A percentile compares a stretch with the other conserved stretches of the same genome.
Conservation (phyloP, 30 jellyfish, hydroid and myxozoan species). For the Hydra vulgaris region DNA sequence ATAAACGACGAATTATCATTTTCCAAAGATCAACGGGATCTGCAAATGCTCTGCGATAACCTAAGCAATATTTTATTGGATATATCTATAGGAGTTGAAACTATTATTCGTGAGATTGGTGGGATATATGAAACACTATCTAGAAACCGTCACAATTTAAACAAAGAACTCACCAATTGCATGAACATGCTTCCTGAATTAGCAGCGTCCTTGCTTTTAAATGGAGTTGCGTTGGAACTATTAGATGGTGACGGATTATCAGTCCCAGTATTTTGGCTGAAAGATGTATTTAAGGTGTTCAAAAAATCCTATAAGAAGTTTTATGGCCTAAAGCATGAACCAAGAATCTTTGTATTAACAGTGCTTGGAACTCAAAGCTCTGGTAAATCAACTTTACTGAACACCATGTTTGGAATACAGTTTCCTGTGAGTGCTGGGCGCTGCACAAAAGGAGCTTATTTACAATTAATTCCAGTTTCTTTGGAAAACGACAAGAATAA, state of each 20-base stretch:
- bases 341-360: conserved; percentile 10
- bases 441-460: conserved; percentile 21
- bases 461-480: conserved; percentile 17
- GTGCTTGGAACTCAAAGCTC: too few species aligned
- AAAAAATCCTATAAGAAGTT: neutral
- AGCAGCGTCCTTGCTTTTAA: conserved; percentile 14
- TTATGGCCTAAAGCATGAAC: neutral
- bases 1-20: neutral
- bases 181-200: neutral
- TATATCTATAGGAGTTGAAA: neutral
- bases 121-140: neutral
- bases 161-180: neutral
- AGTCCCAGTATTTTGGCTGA: conserved; percentile 17
- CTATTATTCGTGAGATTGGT: neutral
- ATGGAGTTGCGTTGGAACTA: conserved; percentile 13
- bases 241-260: conserved; percentile 21
- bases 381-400: conserved; percentile 20
- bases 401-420: conserved; percentile 27
- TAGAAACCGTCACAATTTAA: neutral
- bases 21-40: neutral
- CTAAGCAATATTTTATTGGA: neutral
- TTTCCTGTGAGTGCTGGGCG: conserved; percentile 29
- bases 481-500: neutral
- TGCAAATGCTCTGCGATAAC: neutral
- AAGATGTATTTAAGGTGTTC: neutral